Conservation (phyloP, 2,113 vertebrate genomes). For the Lamprotornis superbus region DNA sequence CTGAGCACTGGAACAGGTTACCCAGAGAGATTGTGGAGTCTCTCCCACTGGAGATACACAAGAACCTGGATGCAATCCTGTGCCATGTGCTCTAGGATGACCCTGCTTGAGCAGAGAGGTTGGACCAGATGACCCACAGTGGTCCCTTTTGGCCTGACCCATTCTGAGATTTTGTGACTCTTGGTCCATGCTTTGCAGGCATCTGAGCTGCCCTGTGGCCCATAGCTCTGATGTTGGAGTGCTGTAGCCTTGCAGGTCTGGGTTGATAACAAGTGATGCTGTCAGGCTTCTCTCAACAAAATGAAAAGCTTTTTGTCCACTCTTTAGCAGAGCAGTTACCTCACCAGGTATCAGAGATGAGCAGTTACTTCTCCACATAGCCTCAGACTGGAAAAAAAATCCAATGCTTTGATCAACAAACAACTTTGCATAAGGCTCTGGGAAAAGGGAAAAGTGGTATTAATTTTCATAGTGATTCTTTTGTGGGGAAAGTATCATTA, state of each 20-base stretch:
- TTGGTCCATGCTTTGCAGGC: accelerated
- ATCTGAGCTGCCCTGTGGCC: accelerated
- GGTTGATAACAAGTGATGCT: background rate
- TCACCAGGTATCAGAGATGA: background rate
- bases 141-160: background rate
- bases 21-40: background rate
- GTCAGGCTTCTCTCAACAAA: background rate
- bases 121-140: background rate
- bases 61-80: background rate
- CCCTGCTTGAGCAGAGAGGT: background rate
- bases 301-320: background rate
- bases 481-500: background rate
- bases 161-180: background rate
- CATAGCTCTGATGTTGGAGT: background rate
- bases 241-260: background rate
- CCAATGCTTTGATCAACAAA: background rate
- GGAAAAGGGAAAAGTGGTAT: background rate
- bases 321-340: background rate
- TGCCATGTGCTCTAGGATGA: background rate
- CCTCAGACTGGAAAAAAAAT: background rate
- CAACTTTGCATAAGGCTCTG: background rate
- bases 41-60: background rate
- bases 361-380: background rate
- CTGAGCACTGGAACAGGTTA: background rate
- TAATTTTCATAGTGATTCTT: background rate